phyloP scores from a whole-genome alignment of 1,140 invertebrate genomes.

The Phthorimaea operculella region DNA sequence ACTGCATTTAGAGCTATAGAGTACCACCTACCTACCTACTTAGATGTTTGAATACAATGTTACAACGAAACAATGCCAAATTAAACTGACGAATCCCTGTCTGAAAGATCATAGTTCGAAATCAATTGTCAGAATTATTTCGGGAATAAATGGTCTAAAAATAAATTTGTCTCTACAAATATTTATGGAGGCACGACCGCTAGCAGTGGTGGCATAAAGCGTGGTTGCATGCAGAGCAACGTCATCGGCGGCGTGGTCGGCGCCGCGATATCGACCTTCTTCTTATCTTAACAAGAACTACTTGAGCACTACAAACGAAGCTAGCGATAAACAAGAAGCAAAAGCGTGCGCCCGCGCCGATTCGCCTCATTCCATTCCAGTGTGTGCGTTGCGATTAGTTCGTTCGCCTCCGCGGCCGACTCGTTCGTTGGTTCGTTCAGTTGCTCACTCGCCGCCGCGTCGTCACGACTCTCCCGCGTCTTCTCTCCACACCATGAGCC shows the following conservation, averaged over 20 bases:
- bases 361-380: constrained; percentile 58
- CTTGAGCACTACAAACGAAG: constrained; percentile 17
- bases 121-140: constrained; percentile 47
- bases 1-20: too few species aligned
- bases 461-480: constrained; percentile 43
- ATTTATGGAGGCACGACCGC: constrained; percentile 31
- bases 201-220: constrained; percentile 19
- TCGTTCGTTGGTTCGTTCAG: constrained; percentile 36
- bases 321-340: constrained; percentile 58
- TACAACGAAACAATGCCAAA: too few species aligned
- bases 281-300: constrained; percentile 55
- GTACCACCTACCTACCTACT: too few species aligned
- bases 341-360: constrained; percentile 63
- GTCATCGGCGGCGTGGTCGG: constrained; percentile 20
- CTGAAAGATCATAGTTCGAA: constrained; percentile 15
- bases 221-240: constrained; percentile 22
- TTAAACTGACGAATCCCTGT: too few species aligned
- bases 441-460: constrained; percentile 59
- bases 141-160: constrained; percentile 44
- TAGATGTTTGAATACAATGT: too few species aligned
- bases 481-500: constrained; percentile 53
- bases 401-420: constrained; percentile 29
- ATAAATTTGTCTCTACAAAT: constrained; percentile 53
- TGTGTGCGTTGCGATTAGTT: constrained; percentile 48
- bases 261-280: constrained; percentile 47